Conservation (phyloP, 1,140 invertebrate species). For the Cotesia chilonis region DNA sequence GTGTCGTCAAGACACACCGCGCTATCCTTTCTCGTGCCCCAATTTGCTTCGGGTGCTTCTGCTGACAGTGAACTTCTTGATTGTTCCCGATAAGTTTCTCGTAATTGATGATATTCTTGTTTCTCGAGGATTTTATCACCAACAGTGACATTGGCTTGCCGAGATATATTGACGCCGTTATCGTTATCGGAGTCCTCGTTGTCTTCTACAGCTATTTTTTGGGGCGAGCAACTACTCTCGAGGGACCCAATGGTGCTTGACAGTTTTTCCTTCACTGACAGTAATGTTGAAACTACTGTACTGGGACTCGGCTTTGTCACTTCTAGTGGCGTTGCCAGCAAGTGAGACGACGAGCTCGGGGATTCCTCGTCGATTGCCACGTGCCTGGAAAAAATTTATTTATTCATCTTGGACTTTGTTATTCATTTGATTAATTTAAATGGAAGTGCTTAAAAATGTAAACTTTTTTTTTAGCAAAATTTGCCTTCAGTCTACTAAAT, state of each 20-base stretch:
- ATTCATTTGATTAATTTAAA: too few relatives aligned
- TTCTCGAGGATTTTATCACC: not conserved
- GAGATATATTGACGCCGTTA: not conserved
- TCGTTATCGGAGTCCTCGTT: not conserved
- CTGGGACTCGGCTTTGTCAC: slow-evolving; percentile 8
- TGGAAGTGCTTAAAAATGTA: too few relatives aligned
- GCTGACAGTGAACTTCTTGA: not conserved
- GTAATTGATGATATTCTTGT: not conserved
- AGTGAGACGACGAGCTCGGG: slow-evolving; percentile 41
- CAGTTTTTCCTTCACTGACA: slow-evolving; percentile 32
- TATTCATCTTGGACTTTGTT: too few relatives aligned
- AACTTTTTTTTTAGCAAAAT: too few relatives aligned
- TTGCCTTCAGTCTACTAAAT: too few relatives aligned
- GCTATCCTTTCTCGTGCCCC: slow-evolving; percentile 26
- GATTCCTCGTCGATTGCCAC: slow-evolving; percentile 54
- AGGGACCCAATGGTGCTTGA: slow-evolving; percentile 29
- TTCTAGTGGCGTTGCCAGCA: slow-evolving; percentile 16
- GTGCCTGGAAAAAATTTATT: slow-evolving; percentile 42
- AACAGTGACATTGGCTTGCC: not conserved
- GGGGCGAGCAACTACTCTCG: not conserved
- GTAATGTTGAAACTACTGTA: slow-evolving; percentile 26
- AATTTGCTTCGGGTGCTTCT: not conserved
- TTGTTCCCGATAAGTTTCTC: not conserved
- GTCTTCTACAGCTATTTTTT: too few relatives aligned
- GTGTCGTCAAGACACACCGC: slow-evolving; percentile 47